Evolutionary conservation across 2,888 invertebrate genomes (phyloP).

Genomic region (Lasioglossum zephyrum): DNA sequence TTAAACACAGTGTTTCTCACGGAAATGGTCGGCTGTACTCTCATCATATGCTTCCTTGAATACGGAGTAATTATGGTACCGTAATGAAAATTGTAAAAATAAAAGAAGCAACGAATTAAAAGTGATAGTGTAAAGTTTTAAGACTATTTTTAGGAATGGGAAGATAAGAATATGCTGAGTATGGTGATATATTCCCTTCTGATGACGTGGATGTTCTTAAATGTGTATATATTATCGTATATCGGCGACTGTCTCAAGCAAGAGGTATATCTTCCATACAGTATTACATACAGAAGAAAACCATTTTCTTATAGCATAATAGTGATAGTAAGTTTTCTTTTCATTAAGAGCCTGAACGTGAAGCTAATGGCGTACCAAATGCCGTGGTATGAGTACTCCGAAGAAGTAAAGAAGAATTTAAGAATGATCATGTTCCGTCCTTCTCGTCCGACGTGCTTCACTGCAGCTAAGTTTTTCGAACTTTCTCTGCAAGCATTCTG

Average conservation of each 20-base stretch:
- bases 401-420: constrained; percentile 61
- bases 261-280: constrained; percentile 49
- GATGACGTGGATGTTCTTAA: constrained; percentile 74
- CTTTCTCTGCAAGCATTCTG: constrained; percentile 74
- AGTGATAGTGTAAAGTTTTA: not conserved
- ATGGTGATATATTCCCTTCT: constrained; percentile 61
- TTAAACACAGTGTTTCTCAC: constrained; percentile 74
- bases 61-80: constrained; percentile 76
- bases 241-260: constrained; percentile 77
- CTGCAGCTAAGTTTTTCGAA: constrained; percentile 73
- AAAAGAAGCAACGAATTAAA: not conserved
- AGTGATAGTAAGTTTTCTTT: not conserved
- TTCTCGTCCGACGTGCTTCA: constrained; percentile 66
- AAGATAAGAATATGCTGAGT: constrained; percentile 49
- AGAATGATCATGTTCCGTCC: constrained; percentile 68
- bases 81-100: not conserved
- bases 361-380: constrained; percentile 69
- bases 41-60: constrained; percentile 79
- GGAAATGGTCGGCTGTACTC: constrained; percentile 79
- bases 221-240: constrained; percentile 74
- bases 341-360: constrained; percentile 64
- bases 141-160: constrained; percentile 58
- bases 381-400: constrained; percentile 73
- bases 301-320: not conserved
- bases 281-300: not conserved